Evolutionary conservation across 2,797 vertebrate genomes (phyloP).

Genomic region (Poeciliopsis paucimaculata): DNA sequence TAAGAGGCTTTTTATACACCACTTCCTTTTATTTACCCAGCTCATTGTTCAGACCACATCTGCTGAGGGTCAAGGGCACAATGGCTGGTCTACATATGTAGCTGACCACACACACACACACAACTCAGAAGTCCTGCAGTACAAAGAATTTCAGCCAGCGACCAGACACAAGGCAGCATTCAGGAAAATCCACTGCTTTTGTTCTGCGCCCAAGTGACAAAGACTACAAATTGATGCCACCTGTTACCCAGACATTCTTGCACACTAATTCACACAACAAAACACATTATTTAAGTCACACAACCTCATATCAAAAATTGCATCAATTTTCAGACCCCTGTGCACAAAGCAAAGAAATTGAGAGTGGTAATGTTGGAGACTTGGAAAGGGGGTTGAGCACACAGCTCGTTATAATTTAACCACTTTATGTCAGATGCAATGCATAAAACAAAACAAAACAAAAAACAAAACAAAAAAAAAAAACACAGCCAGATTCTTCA

Average conservation of each 20-base stretch:
- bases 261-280: constrained; percentile 7
- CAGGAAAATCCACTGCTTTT: constrained; percentile 58
- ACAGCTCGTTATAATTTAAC: constrained; percentile 56
- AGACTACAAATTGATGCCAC: constrained; percentile 61
- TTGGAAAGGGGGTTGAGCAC: constrained; percentile 52
- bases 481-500: constrained; percentile 40
- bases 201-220: constrained; percentile 48
- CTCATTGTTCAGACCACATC: constrained; percentile 84
- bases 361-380: constrained; percentile 26
- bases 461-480: constrained; percentile 5
- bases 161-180: constrained; percentile 54
- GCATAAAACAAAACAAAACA: constrained; percentile 39
- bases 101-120: constrained; percentile 64
- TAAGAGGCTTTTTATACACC: constrained; percentile 80
- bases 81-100: constrained; percentile 74
- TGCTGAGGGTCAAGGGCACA: constrained; percentile 82
- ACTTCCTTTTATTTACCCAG: constrained; percentile 87
- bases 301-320: not conserved
- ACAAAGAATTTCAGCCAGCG: constrained; percentile 26
- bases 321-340: not conserved
- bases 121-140: constrained; percentile 2
- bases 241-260: constrained; percentile 68
- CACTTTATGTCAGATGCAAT: constrained; percentile 58
- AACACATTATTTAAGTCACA: not conserved
- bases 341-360: constrained; percentile 12